Percentiles rank a stretch among this genome's conserved stretches.
phyloP scores from a whole-genome alignment of 2,113 vertebrate species.

The Oriolus oriolus region DNA sequence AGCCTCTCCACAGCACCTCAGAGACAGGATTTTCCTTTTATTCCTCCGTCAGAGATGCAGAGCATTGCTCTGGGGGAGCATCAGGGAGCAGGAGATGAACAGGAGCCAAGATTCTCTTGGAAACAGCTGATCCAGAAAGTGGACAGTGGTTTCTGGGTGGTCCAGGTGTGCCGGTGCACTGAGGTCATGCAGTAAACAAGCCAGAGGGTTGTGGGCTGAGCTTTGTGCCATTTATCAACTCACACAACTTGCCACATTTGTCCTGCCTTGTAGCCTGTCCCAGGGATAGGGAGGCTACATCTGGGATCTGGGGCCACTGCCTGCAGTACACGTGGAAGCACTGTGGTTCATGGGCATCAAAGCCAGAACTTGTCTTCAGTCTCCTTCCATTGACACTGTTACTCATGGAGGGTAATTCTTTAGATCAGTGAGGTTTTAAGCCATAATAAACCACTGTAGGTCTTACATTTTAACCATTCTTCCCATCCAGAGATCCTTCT shows the following conservation, averaged over 20 bases:
- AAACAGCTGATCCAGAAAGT: neutral
- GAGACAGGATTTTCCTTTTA: neutral
- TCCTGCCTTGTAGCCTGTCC: neutral
- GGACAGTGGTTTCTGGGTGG: constrained; percentile 12
- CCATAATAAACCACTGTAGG: neutral
- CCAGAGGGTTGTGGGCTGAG: neutral
- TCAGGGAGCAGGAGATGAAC: neutral
- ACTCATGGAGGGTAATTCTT: neutral
- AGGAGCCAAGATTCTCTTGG: neutral
- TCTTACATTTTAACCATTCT: neutral
- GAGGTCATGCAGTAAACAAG: neutral
- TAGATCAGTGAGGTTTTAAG: neutral
- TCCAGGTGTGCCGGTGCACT: neutral
- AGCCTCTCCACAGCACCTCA: neutral
- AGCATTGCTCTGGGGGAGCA: neutral
- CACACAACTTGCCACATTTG: neutral
- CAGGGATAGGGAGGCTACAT: no score
- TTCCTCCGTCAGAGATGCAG: neutral
- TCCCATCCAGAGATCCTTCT: neutral
- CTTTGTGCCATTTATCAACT: neutral
- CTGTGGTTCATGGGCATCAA: neutral
- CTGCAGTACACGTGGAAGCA: accelerated
- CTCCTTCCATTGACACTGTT: neutral
- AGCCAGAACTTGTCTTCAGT: neutral
- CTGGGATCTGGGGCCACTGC: neutral